Evolutionary conservation across 1,140 invertebrate genomes (phyloP), one percentile per base, ranked within the genome.

Genomic region (Drosophila lacertosa): DNA sequence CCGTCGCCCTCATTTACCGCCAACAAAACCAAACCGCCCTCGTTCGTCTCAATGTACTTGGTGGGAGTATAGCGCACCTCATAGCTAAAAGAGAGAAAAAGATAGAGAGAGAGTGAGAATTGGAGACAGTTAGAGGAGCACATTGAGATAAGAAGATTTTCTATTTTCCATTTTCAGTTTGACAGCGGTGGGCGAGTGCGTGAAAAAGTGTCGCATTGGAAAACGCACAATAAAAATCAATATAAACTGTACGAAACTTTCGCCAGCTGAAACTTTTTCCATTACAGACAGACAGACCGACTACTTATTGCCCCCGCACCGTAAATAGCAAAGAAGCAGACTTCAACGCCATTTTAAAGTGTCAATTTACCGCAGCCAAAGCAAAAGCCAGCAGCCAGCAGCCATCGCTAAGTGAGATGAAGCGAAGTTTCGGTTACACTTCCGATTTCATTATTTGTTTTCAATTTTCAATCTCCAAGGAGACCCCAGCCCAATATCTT

Each of bases 11-110:
- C 95, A 55, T 93, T 94, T 48, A 95, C 94, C 29, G 94, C 94
- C 76, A 96, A 90, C 60, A 96, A 92, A n/a, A 96, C 95, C 63
- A 96, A 89, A 0, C 95, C 95, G 73, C 94, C 93, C 82, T 95
- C 95, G 24, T 94, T 93, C 1, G 95, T 95, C 73, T 94, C 93
- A 68, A 96, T 93, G 81, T 95, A 94, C 79, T 95, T 95, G 67
- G 95, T 94, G 84, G 94, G 93, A 74, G 94, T 94, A 75, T 77
- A 91, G 83, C 64, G 89, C 51, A 88, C 89, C 89, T 91, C 84
- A 64, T 91, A 91, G 54, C 90, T 91, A 77, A 44, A 54, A 40
- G 37, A 6, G 18, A 15, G 18, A 29, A 22, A 33, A 20, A 47
- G 40, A 62, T 7, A 71, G 48, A 55, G 60, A 33, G 42, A 26